Conservation (phyloP, 1,140 invertebrate species). For the Marisa cornuarietis region DNA sequence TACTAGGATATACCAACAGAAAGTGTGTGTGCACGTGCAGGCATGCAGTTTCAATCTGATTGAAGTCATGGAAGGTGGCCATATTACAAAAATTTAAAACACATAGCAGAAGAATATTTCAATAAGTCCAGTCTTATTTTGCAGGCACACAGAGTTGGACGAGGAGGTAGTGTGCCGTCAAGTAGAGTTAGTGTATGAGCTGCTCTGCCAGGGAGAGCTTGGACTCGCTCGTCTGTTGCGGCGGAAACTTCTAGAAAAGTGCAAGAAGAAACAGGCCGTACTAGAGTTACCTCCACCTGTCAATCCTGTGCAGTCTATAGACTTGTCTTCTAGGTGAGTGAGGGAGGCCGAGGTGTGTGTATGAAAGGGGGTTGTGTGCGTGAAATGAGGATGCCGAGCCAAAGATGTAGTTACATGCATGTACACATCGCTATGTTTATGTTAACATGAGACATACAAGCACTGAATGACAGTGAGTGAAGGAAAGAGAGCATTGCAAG, state of each 20-base stretch:
- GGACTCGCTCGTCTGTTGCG: conserved; percentile 88
- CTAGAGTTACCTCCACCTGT: conserved; percentile 22
- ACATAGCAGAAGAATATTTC: neutral
- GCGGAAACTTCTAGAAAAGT: conserved; percentile 90
- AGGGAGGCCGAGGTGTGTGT: no score
- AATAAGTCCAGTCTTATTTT: conserved; percentile 42
- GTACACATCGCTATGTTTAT: neutral
- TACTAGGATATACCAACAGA: neutral
- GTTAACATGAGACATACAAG: no score
- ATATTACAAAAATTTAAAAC: neutral
- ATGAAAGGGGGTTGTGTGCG: neutral
- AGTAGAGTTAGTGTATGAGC: conserved; percentile 91
- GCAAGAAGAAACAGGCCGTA: conserved; percentile 66
- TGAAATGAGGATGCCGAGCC: neutral
- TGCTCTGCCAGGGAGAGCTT: conserved; percentile 85
- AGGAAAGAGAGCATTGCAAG: no score
- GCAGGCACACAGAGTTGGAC: conserved; percentile 84
- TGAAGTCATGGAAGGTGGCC: no score
- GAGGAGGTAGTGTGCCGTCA: conserved; percentile 67
- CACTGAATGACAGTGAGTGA: no score
- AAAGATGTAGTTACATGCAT: neutral
- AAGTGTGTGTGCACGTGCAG: no score
- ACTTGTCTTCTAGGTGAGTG: conserved; percentile 43
- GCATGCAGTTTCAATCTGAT: neutral
- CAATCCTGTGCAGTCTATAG: conserved; percentile 47